Evolutionary conservation across 2,888 invertebrate genomes (phyloP), one percentile per base, ranked within the genome.

Genomic region (Acanthosepion lycidas): DNA sequence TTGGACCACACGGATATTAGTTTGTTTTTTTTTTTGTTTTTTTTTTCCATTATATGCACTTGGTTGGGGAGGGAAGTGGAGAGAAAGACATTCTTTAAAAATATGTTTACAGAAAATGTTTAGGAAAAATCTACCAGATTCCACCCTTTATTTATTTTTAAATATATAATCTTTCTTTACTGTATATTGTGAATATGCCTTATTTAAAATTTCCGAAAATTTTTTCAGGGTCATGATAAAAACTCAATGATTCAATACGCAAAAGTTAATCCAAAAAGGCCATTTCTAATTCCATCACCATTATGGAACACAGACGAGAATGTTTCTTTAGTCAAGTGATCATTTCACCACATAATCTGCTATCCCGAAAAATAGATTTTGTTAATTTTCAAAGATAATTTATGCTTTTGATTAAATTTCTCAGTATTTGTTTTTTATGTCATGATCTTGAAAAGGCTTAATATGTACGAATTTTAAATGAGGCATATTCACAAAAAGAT

Each of bases 91-190:
- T n/a, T 12, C 26, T 78, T 78, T n/a, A 78, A 78, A 78, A 78
- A 78, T 78, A 78, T 33, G 59, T 78, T 78, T 78, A 12, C n/a
- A n/a, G 33, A n/a, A 78, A n/a, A 78, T n/a, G 78, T 15, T 33
- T n/a, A 78, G 78, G n/a, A 78, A 78, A 78, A 78, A n/a, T 78
- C 78, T 78, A 78, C 78, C 78, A n/a, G 78, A 78, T 78, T 78
- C 78, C 78, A 78, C 78, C 78, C 78, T 78, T 78, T 78, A 78
- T n/a, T 78, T 15, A n/a, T 33, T 33, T n/a, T n/a, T n/a, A n/a
- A 2, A 78, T n/a, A 78, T n/a, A 78, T 78, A 78, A 78, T 78
- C 15, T 15, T 78, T n/a, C 78, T 78, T 78, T 78, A 78, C 78
- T 78, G 12, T 78, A 15, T 9, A 78, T 15, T 78, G 78, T n/a